Evolutionary conservation across 2,113 vertebrate species (phyloP).

Genomic region (Eurystomus gularis): DNA sequence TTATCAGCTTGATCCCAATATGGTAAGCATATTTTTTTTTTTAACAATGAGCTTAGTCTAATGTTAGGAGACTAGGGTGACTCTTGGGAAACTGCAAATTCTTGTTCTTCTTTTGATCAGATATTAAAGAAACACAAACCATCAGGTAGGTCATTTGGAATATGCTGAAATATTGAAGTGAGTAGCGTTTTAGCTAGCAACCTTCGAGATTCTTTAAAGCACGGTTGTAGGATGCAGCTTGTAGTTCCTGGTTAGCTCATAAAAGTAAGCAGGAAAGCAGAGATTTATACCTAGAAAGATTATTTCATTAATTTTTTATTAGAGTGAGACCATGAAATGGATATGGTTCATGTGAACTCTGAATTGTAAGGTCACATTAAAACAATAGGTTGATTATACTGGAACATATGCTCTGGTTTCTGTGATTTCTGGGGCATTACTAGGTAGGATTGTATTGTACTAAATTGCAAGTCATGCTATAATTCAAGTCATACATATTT

Average conservation of each 20-base stretch:
- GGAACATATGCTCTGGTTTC: not conserved
- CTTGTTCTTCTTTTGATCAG: not conserved
- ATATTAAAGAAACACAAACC: not conserved
- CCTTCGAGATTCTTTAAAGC: not conserved
- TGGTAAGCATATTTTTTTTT: not conserved
- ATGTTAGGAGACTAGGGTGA: not conserved
- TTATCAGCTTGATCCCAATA: not conserved
- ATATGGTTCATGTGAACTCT: not conserved
- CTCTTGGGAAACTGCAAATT: not conserved
- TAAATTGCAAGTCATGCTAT: constrained; percentile 30
- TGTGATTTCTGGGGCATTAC: not conserved
- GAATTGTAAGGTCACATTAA: not conserved
- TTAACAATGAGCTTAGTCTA: not conserved
- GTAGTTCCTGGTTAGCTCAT: not conserved
- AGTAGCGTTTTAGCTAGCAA: not conserved
- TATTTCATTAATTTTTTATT: not conserved
- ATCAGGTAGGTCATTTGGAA: not conserved
- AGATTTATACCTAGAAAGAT: not conserved
- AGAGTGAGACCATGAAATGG: not conserved
- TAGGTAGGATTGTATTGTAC: not conserved
- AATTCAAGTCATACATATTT: constrained; percentile 14
- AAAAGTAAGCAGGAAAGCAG: not conserved
- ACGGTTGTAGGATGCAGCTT: not conserved
- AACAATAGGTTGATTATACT: not conserved
- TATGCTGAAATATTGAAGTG: not conserved